Conservation (phyloP, 2,888 invertebrate species). For the Atrina japonica region DNA sequence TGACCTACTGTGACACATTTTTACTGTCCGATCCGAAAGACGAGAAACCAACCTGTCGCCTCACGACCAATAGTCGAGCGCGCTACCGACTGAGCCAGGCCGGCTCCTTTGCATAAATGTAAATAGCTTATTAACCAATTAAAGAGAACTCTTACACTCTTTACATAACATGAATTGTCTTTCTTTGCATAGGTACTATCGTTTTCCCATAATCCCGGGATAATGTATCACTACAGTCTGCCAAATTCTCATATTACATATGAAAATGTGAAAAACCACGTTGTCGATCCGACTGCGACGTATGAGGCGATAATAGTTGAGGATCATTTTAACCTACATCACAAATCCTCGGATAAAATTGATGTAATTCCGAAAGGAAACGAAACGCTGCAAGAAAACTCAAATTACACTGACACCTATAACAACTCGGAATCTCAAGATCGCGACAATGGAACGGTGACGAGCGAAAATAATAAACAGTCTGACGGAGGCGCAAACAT, state of each 20-base stretch:
- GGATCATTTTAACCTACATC: conserved; percentile 13
- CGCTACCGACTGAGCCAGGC: no score
- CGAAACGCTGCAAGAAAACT: not conserved
- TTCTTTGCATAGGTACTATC: conserved; percentile 14
- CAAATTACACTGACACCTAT: not conserved
- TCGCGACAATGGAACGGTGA: conserved; percentile 8
- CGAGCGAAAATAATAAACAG: not conserved
- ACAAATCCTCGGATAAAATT: not conserved
- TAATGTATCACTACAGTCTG: conserved; percentile 28
- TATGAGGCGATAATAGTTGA: conserved; percentile 27
- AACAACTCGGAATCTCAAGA: not conserved
- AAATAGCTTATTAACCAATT: no score
- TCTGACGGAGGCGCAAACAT: conserved; percentile 3
- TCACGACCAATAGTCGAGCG: no score
- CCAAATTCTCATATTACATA: conserved; percentile 2
- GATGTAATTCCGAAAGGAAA: not conserved
- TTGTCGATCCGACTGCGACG: not conserved
- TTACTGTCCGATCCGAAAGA: no score
- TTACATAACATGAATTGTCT: no score
- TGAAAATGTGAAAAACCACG: not conserved
- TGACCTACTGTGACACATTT: no score
- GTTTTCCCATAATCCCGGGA: conserved; percentile 30
- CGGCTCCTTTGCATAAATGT: no score
- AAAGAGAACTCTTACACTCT: no score
- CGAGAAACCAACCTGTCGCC: no score